These are phyloP conservation scores for Myotis planiceps DNA, from an alignment of 2,797 vertebrate species.

Conservation along the genomic window DNA sequence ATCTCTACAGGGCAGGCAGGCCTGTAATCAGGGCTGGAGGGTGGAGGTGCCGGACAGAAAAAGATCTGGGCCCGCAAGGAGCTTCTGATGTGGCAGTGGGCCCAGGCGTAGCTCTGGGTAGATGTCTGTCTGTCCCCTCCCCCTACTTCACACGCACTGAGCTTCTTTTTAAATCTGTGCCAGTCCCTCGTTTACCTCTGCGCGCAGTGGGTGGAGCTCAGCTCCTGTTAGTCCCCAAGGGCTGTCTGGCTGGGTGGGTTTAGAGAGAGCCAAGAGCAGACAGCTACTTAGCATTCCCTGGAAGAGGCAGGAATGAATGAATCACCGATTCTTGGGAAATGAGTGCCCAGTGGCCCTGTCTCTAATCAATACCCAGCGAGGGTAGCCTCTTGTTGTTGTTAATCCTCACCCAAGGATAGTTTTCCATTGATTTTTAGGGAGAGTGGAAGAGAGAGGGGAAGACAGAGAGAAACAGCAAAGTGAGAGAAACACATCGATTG, in stretches of 20 bases:
- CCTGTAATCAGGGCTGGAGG: conserved; percentile 67
- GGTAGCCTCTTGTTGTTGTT: neutral
- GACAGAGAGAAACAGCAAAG: no score
- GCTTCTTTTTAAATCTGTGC: neutral
- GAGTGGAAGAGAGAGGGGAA: no score
- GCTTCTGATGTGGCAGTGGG: neutral
- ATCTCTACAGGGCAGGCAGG: neutral
- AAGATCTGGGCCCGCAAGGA: conserved; percentile 63
- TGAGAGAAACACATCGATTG: no score
- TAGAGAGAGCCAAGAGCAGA: conserved; percentile 17
- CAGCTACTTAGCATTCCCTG: conserved; percentile 48
- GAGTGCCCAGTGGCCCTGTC: neutral
- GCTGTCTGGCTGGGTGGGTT: conserved; percentile 51
- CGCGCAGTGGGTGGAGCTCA: neutral
- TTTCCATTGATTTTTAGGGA: no score
- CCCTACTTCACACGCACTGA: neutral
- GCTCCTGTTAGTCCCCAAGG: conserved; percentile 24
- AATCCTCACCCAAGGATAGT: no score
- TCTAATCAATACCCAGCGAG: neutral
- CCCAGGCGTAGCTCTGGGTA: neutral
- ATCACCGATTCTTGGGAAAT: neutral
- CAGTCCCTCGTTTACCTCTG: neutral
- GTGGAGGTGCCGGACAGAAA: conserved; percentile 18
- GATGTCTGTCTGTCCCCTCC: neutral
- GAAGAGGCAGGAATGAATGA: conserved; percentile 44